Base-by-base conservation (phyloP, 1,140 invertebrate genomes). In the Heliothis subflexa region DNA sequence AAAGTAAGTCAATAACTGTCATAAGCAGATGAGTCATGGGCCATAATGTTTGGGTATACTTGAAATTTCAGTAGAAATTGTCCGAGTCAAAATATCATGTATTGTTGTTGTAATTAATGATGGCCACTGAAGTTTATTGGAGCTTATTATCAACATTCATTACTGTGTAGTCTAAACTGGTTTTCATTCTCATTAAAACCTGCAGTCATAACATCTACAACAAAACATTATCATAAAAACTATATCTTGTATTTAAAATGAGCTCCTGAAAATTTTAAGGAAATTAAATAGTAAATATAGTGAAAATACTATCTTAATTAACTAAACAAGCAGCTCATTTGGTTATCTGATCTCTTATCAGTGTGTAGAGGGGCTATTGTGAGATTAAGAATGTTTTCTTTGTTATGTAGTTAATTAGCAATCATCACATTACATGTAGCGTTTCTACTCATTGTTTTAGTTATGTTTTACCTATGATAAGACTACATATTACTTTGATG, bases 1-100 rank as follows among this genome's bases (percentile, higher is more conserved):
- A 97, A 97, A 95, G 97, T 99, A 68, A 95, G 97, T 86, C 11
- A 40, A 57, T 52, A 28, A 4, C 7, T 70, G 40, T 59, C 12
- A 25, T 52, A 13, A 66, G 5, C 52, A 47, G 9, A 68, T 78
- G 47, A 66, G 62, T 66, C 74, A 76, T 40, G 47, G 12, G 33
- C 1, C 21, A 2, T 18, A 13, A 16, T 33, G 21, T 54, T 64
- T 64, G 57, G 59, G 12, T 62, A 64, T 50, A 25, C 12, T 11
- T n/a, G 40, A 25, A 52, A 11, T 1, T 62, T 28, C 16, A 5
- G 62, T 18, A 40, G 47, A 16, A 18, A 47, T 47, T 66, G 62
- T 47, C 12, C 47, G 14, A 18, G 3, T n/a, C n/a, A 47, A 45
- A n/a, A 2, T 16, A 33, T 28, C 7, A 11, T 40, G 28, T 2